Evolutionary conservation across 2,888 invertebrate species (phyloP).

Genomic region (Drosophila villosipedis): DNA sequence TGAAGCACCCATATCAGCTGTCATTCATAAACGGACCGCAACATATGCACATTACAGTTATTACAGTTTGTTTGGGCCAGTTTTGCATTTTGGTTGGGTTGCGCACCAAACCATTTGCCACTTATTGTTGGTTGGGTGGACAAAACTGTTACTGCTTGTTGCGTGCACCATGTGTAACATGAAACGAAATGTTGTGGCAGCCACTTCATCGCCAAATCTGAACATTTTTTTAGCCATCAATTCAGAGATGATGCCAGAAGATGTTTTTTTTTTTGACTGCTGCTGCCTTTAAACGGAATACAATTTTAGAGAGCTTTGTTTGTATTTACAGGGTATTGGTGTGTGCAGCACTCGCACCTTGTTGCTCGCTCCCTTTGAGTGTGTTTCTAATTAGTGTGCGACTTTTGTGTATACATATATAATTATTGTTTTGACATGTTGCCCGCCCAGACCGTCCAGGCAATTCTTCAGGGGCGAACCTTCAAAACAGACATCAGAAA

Average conservation of each 20-base stretch:
- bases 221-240: not conserved
- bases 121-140: conserved; percentile 26
- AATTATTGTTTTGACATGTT: conserved; percentile 1
- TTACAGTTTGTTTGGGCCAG: conserved; percentile 37
- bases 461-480: conserved; percentile 5
- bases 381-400: conserved; percentile 45
- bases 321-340: not conserved
- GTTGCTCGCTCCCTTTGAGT: not conserved
- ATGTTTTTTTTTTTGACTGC: not conserved
- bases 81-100: conserved; percentile 29
- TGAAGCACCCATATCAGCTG: conserved; percentile 40
- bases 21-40: conserved; percentile 49
- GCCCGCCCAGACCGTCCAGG: not conserved
- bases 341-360: not conserved
- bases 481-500: conserved; percentile 27
- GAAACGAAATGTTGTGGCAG: not conserved
- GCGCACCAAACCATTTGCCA: conserved; percentile 29
- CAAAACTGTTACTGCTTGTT: conserved; percentile 13
- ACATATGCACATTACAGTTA: conserved; percentile 56
- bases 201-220: not conserved
- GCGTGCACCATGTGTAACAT: not conserved
- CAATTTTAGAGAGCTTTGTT: not conserved
- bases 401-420: conserved; percentile 8
- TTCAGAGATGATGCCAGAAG: too few species aligned
- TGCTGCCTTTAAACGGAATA: not conserved